Percentiles rank a stretch among this genome's conserved stretches.
Conservation (phyloP, 1,140 invertebrate genomes). For the Eupristina koningsbergeri region DNA sequence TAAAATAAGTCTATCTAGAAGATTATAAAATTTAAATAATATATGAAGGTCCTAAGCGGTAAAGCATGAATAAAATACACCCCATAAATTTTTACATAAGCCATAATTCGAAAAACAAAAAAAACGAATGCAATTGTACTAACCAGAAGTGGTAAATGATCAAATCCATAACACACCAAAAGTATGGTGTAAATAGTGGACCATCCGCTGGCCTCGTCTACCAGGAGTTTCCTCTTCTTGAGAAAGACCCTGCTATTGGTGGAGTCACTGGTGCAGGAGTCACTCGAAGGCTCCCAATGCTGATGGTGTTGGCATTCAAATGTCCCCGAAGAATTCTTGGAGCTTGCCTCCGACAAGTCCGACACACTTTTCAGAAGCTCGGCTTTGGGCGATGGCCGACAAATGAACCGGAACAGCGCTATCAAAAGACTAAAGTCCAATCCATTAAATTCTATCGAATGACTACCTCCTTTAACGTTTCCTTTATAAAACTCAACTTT, state of each 20-base stretch:
- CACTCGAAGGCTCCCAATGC: slow-evolving; percentile 66
- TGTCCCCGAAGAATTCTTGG: slow-evolving; percentile 66
- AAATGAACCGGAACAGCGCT: slow-evolving; percentile 59
- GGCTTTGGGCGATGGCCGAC: slow-evolving; percentile 62
- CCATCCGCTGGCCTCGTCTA: slow-evolving; percentile 67
- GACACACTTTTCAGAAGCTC: slow-evolving; percentile 67
- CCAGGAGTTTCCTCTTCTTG: slow-evolving; percentile 55
- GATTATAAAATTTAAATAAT: background rate
- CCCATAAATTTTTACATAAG: background rate
- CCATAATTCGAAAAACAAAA: background rate
- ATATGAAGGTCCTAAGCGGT: background rate
- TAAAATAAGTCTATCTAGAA: no score
- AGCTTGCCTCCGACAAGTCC: slow-evolving; percentile 67
- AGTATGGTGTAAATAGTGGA: slow-evolving; percentile 71
- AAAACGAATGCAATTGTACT: slow-evolving; percentile 50
- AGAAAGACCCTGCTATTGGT: slow-evolving; percentile 67
- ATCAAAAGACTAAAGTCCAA: slow-evolving; percentile 55
- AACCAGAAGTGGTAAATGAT: slow-evolving; percentile 75
- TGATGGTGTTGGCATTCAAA: slow-evolving; percentile 66
- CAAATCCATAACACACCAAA: slow-evolving; percentile 71
- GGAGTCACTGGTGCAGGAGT: slow-evolving; percentile 68
- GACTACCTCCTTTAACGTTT: no score
- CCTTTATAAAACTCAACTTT: no score
- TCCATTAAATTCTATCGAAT: no score
- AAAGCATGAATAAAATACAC: no score